Base-by-base conservation (phyloP, 92 coral and sea anemone species). In the Pocillopora meandrina region DNA sequence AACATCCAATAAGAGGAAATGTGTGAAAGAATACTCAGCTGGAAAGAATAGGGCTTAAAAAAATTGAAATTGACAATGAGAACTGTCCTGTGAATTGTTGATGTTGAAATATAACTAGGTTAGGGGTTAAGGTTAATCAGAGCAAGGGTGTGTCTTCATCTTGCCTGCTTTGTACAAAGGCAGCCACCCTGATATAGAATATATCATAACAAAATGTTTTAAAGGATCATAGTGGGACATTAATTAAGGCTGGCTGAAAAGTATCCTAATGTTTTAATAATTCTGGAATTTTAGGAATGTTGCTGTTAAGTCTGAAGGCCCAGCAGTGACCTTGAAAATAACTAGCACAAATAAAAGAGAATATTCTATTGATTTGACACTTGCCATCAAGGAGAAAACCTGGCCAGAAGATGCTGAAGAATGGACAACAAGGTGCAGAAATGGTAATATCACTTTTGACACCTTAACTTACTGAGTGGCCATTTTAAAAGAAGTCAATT, bases 341-440 rank as follows among this genome's bases (percentile, higher is more conserved):
- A 85, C 18, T 13, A 52, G 73, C 72, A 67, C 2, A 9, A 6
- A 47, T 42, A 58, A 13, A 16, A 76, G 19, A 64, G 65, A 19
- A 52, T 83, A 75, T 49, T 60, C 80, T 12, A 18, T 75, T 42
- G 98, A 94, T 81, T 59, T 94, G 83, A 85, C 95, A 6, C 81
- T 94, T 5, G 98, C 98, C 12, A 76, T 92, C 47, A 89, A 82
- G 81, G 78, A 63, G 16, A 26, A 2, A 2, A 21, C 89, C 18
- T 94, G 95, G 98, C 98, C 98, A 59, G 81, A 80, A 1, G 91
- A 78, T 75, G 93, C 95, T 0, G 78, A 73, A 18, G 90, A 92
- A 75, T 94, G 98, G 98, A 64, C 10, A n/a, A 85, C 67, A 42
- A 85, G 95, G 82, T 56, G 8, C 2, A 88, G 97, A 17, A 79